phyloP scores from a whole-genome alignment of 2,888 invertebrate genomes.

The Trachelus troglodyta region DNA sequence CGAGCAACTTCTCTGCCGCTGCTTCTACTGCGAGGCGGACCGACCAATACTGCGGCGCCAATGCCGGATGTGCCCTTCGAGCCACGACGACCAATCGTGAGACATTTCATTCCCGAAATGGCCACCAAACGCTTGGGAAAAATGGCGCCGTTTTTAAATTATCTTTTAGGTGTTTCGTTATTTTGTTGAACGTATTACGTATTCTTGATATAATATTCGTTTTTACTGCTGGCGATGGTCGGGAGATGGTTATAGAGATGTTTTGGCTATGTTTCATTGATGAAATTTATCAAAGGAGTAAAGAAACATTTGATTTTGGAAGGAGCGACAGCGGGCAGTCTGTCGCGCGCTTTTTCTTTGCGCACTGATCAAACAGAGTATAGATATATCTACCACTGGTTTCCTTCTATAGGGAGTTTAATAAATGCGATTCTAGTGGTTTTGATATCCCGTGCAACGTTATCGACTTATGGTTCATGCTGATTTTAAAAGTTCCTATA shows the following conservation, averaged over 20 bases:
- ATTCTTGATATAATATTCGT: background rate
- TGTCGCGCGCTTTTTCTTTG: background rate
- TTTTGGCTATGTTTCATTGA: background rate
- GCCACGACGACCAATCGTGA: slow-evolving; percentile 45
- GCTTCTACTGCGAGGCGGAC: slow-evolving; percentile 37
- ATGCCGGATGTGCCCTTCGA: slow-evolving; percentile 56
- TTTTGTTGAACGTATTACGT: background rate
- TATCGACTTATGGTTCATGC: background rate
- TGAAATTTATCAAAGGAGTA: background rate
- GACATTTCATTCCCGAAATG: slow-evolving; percentile 3
- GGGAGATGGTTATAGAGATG: background rate
- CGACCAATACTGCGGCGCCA: slow-evolving; percentile 55
- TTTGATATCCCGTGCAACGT: background rate
- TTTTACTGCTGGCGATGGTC: background rate
- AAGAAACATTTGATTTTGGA: background rate
- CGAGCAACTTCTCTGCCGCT: slow-evolving; percentile 51
- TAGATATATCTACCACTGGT: background rate
- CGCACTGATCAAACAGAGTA: background rate
- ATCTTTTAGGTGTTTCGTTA: background rate
- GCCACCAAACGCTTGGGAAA: background rate
- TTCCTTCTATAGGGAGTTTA: background rate
- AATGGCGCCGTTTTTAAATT: background rate
- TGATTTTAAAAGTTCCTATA: background rate
- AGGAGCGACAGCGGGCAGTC: background rate
- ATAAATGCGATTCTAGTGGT: background rate